Conservation (phyloP, 1,140 invertebrate species). For the Diploscapter pachys region DNA sequence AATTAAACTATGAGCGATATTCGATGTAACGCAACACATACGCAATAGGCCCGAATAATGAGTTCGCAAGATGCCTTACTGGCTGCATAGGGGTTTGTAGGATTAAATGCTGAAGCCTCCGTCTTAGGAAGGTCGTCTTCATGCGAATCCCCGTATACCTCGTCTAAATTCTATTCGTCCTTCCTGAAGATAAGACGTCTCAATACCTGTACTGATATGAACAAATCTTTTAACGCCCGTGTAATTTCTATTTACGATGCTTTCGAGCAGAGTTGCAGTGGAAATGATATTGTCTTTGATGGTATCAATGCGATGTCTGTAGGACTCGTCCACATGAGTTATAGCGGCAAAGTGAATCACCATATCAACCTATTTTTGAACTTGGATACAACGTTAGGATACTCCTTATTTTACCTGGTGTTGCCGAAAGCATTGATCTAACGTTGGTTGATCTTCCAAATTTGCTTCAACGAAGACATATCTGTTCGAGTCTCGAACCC, state of each 20-base stretch:
- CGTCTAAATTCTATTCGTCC: constrained; percentile 42
- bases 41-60: constrained; percentile 53
- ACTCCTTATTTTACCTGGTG: constrained; percentile 39
- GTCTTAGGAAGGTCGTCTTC: constrained; percentile 50
- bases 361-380: constrained; percentile 49
- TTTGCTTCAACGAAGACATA: constrained; percentile 49
- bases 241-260: constrained; percentile 41
- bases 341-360: constrained; percentile 59
- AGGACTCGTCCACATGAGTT: constrained; percentile 59
- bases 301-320: constrained; percentile 57
- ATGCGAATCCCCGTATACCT: constrained; percentile 56
- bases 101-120: constrained; percentile 50
- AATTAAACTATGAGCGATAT: constrained; percentile 20
- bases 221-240: constrained; percentile 47
- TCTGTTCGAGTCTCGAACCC: constrained; percentile 45
- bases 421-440: constrained; percentile 41
- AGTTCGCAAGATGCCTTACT: constrained; percentile 56
- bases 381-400: background rate
- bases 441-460: constrained; percentile 42
- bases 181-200: background rate
- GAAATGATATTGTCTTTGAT: constrained; percentile 58
- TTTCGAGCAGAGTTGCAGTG: constrained; percentile 54
- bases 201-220: constrained; percentile 57
- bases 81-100: constrained; percentile 59
- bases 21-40: constrained; percentile 22